phyloP scores from a whole-genome alignment of 2,888 invertebrate species.

The Drosophila mulleri region DNA sequence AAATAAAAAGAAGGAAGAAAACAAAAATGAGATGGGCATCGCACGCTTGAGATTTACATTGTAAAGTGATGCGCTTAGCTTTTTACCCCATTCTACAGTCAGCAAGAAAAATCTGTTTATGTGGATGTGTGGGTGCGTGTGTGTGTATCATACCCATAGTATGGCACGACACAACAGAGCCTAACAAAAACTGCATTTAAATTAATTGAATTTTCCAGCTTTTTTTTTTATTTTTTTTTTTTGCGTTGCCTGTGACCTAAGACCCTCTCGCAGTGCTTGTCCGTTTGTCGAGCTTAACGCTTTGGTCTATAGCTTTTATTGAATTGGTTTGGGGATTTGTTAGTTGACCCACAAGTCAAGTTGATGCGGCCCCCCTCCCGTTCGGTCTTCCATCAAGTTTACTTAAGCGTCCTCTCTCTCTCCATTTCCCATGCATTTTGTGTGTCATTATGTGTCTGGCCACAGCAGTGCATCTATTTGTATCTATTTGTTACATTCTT shows the following conservation, averaged over 20 bases:
- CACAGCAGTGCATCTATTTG: constrained; percentile 34
- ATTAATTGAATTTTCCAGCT: constrained; percentile 73
- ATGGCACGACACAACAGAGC: constrained; percentile 19
- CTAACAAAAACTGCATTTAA: constrained; percentile 76
- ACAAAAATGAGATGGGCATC: constrained; percentile 53
- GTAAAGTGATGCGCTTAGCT: constrained; percentile 71
- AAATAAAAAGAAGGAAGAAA: constrained; percentile 18
- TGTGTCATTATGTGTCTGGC: constrained; percentile 41
- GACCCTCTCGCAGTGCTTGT: not conserved
- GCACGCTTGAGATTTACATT: constrained; percentile 81
- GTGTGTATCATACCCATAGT: constrained; percentile 1
- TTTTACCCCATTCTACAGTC: constrained; percentile 15
- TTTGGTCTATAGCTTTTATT: constrained; percentile 72
- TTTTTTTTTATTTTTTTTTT: constrained; percentile 54
- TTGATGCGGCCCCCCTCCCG: constrained; percentile 10
- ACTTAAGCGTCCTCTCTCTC: constrained; percentile 60
- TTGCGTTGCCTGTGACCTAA: constrained; percentile 9
- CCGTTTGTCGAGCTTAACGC: constrained; percentile 11
- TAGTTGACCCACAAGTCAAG: constrained; percentile 68
- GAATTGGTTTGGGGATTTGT: constrained; percentile 79
- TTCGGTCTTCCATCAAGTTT: constrained; percentile 26
- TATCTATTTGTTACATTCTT: constrained; percentile 21
- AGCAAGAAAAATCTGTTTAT: not conserved
- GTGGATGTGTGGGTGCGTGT: constrained; percentile 1
- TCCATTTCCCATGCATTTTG: constrained; percentile 58